Evolutionary conservation across 1,140 invertebrate genomes (phyloP).

Genomic region (Brevipalpus yothersi): DNA sequence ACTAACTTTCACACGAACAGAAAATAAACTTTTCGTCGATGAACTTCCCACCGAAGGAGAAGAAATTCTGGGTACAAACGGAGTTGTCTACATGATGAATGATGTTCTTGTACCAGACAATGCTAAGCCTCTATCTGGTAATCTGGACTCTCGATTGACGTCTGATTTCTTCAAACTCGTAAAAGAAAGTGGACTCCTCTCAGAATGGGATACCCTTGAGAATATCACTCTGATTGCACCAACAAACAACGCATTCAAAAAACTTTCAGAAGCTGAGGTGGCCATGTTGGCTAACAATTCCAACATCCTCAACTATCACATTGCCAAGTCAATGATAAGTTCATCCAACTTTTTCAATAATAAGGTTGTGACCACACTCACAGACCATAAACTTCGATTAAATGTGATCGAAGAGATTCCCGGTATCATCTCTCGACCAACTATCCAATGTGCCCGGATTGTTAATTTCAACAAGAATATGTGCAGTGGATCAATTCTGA

Average conservation of each 20-base stretch:
- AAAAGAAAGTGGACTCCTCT: conserved; percentile 19
- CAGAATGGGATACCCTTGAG: conserved; percentile 18
- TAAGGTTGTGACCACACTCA: conserved; percentile 20
- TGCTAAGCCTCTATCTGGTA: conserved; percentile 7
- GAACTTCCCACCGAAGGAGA: conserved; percentile 19
- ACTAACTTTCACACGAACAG: conserved; percentile 25
- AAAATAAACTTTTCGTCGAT: conserved; percentile 24
- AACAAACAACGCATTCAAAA: conserved; percentile 23
- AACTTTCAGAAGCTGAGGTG: background rate
- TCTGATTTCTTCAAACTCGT: conserved; percentile 21
- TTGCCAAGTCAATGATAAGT: background rate
- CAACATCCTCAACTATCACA: conserved; percentile 22
- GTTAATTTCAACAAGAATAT: conserved; percentile 30
- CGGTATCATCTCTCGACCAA: conserved; percentile 18
- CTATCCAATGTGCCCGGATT: conserved; percentile 34
- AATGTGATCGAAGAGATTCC: conserved; percentile 25
- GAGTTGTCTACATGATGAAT: conserved; percentile 29
- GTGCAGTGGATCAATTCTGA: conserved; percentile 32
- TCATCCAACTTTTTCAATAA: conserved; percentile 27
- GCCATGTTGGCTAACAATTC: background rate
- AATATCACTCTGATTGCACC: conserved; percentile 30
- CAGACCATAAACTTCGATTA: conserved; percentile 24
- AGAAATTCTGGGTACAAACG: conserved; percentile 27
- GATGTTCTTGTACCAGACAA: conserved; percentile 24
- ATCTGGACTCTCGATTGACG: conserved; percentile 20